phyloP scores from a whole-genome alignment of 2,888 invertebrate species.

The Caenorhabditis drosophilae region DNA sequence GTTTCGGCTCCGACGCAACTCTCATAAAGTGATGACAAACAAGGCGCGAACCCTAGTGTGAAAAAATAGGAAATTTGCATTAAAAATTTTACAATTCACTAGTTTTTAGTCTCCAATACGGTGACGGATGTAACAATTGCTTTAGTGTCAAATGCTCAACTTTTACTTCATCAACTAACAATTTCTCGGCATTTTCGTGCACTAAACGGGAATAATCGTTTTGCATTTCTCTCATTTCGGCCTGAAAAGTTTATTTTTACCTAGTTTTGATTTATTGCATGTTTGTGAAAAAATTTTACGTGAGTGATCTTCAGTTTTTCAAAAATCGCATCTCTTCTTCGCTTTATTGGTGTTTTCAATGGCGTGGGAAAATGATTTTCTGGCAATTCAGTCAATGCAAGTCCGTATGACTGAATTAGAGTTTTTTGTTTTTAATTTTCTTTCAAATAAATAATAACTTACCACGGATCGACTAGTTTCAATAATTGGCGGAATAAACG shows the following conservation, averaged over 20 bases:
- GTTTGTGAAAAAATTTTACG: background rate
- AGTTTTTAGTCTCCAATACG: background rate
- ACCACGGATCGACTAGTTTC: too few species aligned
- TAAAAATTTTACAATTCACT: background rate
- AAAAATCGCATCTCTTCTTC: background rate
- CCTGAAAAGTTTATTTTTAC: background rate
- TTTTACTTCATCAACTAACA: background rate
- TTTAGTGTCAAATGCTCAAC: background rate
- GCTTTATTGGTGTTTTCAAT: background rate
- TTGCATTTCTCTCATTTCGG: background rate
- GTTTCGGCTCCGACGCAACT: too few species aligned
- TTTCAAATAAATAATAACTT: too few species aligned
- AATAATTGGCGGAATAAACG: too few species aligned
- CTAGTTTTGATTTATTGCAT: background rate
- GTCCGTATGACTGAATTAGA: background rate
- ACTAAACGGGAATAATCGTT: background rate
- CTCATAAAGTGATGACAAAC: background rate
- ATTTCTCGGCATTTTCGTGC: background rate
- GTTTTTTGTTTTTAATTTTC: background rate
- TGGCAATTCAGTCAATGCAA: background rate
- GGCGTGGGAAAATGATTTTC: background rate
- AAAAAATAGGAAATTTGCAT: background rate
- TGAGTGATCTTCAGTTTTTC: background rate
- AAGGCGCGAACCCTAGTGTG: background rate
- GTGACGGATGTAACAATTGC: background rate